Evolutionary conservation across 1,140 invertebrate genomes (phyloP), one percentile per base, ranked within the genome.

Genomic region (Proctacanthus coquilletti): DNA sequence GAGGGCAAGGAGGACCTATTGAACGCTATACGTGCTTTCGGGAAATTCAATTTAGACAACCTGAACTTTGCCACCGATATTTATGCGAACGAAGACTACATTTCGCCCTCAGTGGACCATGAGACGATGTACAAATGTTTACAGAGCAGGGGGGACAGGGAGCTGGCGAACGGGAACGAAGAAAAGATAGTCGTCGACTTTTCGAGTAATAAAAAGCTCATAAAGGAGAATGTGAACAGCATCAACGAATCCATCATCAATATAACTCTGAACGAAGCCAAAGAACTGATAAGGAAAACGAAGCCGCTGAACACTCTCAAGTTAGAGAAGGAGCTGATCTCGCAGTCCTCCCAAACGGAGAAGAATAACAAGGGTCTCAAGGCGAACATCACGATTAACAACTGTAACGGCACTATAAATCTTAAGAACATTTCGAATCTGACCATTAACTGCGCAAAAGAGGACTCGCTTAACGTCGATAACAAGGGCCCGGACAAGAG

Each of bases 121-220:
- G 64, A 64, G 13, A 61, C 56, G 9, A 69, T 68, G 45, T 52
- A 60, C 37, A 65, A 58, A 41, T 53, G 53, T 27, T 31, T 44
- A 41, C n/a, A 42, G 49, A 20, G 6, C 32, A 41, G 15, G 20
- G 29, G n/a, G 10, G 10, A 2, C n/a, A 38, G 10, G 4, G 17
- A 14, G 11, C 18, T 60, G 13, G 50, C 49, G 0, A 60, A 55
- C 39, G 53, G 60, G n/a, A 56, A 56, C 0, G 52, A 62, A 4
- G 68, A 69, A 42, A 53, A 62, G 29, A 61, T 69, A 21, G 64
- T 63, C 19, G 61, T 70, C 5, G 61, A 70, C 25, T 69, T 70
- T 36, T 64, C 62, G 1, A 47, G 65, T 1, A 61, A 63, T 36
- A 53, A 44, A 21, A 44, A 57, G 9, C 25, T 54, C 6, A 42